These are phyloP conservation scores for Anthrax anthrax DNA, from an alignment of 2,888 invertebrate genomes.

Conservation along the genomic window DNA sequence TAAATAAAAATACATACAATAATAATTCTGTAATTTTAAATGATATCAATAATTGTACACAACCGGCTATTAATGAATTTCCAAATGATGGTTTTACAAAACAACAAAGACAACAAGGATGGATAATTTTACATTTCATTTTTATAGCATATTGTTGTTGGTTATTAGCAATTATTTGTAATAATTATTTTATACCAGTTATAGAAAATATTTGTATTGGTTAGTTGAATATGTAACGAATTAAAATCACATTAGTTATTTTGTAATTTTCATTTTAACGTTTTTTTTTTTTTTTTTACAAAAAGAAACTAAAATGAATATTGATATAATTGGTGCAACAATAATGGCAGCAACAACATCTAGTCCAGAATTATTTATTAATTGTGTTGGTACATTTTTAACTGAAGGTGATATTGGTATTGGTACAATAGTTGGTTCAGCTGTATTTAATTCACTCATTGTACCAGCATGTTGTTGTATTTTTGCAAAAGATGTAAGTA, in stretches of 20 bases:
- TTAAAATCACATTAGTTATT: too few relatives aligned
- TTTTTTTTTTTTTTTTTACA: neutral
- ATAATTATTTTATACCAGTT: slow-evolving; percentile 80
- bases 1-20: too few relatives aligned
- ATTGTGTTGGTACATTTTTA: slow-evolving; percentile 66
- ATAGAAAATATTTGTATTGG: slow-evolving; percentile 66
- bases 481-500: slow-evolving; percentile 41
- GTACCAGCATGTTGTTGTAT: slow-evolving; percentile 63
- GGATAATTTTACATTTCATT: slow-evolving; percentile 18
- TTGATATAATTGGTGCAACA: slow-evolving; percentile 77
- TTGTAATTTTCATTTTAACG: too few relatives aligned
- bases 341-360: slow-evolving; percentile 85
- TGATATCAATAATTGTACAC: slow-evolving; percentile 52
- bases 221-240: slow-evolving; percentile 36
- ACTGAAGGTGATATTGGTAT: slow-evolving; percentile 63
- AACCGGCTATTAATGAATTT: slow-evolving; percentile 64
- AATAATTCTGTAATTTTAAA: too few relatives aligned
- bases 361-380: slow-evolving; percentile 75
- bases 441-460: slow-evolving; percentile 63
- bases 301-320: slow-evolving; percentile 46
- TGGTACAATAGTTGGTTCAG: slow-evolving; percentile 63
- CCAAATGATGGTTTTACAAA: slow-evolving; percentile 60
- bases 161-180: slow-evolving; percentile 63
- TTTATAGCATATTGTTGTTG: slow-evolving; percentile 56
- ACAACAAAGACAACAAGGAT: slow-evolving; percentile 40